Percentiles rank a stretch among this genome's conserved stretches.
Conservation (phyloP, 2,113 vertebrate genomes). For the Pyxicephalus adspersus region DNA sequence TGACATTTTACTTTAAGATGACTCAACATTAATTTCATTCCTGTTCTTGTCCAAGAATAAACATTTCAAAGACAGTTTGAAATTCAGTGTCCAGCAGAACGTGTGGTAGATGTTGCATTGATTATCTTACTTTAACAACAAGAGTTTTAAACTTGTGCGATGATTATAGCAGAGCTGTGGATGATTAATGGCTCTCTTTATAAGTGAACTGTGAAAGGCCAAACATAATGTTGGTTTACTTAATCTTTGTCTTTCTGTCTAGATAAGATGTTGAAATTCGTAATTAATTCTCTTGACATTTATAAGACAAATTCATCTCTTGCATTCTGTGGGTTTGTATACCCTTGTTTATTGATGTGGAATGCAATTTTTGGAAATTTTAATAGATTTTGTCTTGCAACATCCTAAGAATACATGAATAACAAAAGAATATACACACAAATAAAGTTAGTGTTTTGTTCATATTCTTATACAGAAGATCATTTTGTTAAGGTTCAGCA, state of each 20-base stretch:
- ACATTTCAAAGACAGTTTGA: background rate
- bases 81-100: conserved; percentile 4
- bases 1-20: background rate
- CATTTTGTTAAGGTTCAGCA: no score
- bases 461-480: no score
- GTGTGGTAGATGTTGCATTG: background rate
- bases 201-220: conserved; percentile 46
- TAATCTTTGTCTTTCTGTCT: conserved; percentile 36
- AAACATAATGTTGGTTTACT: conserved; percentile 29
- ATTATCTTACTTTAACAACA: conserved; percentile 16
- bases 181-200: conserved; percentile 46
- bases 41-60: background rate
- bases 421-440: no score
- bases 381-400: background rate
- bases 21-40: background rate
- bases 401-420: background rate
- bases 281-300: conserved; percentile 53
- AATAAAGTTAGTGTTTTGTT: no score
- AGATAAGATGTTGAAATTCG: conserved; percentile 45
- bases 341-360: conserved; percentile 29
- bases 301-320: conserved; percentile 15
- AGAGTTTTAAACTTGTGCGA: background rate
- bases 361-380: conserved; percentile 1
- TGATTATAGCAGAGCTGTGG: conserved; percentile 18
- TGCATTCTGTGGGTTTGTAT: conserved; percentile 22